Evolutionary conservation across 2,888 invertebrate genomes (phyloP).

Genomic region (Acanthosepion esculentum): DNA sequence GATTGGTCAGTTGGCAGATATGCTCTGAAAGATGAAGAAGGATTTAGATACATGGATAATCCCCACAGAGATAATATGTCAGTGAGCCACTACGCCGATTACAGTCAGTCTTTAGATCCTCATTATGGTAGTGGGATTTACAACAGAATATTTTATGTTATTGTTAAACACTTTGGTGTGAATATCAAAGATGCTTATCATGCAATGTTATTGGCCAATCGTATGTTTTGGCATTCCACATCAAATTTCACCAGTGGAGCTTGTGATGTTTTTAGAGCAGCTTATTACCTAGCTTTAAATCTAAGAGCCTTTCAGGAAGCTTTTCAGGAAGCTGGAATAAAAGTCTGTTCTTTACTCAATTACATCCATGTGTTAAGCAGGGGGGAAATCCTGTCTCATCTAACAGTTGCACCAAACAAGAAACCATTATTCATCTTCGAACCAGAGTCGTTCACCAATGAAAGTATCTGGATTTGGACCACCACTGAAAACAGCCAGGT

Average conservation of each 20-base stretch:
- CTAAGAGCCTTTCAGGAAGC: slow-evolving; percentile 54
- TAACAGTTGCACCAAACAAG: slow-evolving; percentile 54
- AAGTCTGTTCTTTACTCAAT: slow-evolving; percentile 55
- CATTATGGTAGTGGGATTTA: slow-evolving; percentile 62
- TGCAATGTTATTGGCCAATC: slow-evolving; percentile 60
- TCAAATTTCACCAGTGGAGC: slow-evolving; percentile 57
- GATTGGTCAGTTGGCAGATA: slow-evolving; percentile 53
- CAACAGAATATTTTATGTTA: slow-evolving; percentile 58
- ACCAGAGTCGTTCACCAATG: neutral
- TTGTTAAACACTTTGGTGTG: slow-evolving; percentile 55
- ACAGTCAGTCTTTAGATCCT: slow-evolving; percentile 55
- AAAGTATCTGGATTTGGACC: neutral
- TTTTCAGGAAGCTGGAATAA: slow-evolving; percentile 58
- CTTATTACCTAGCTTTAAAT: slow-evolving; percentile 58
- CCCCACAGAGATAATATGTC: slow-evolving; percentile 59
- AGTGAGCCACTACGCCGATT: slow-evolving; percentile 56
- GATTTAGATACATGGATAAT: slow-evolving; percentile 57
- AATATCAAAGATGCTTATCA: slow-evolving; percentile 55
- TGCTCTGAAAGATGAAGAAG: slow-evolving; percentile 50
- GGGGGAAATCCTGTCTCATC: slow-evolving; percentile 50
- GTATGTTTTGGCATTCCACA: slow-evolving; percentile 60
- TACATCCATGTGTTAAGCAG: slow-evolving; percentile 54
- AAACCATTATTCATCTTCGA: slow-evolving; percentile 57
- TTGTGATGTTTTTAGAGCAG: slow-evolving; percentile 61
- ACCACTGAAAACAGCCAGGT: neutral